A percentile compares a stretch with the other conserved stretches of the same genome.
Evolutionary conservation across 1,140 invertebrate species (phyloP).

Genomic region (Polypedilum pembai): DNA sequence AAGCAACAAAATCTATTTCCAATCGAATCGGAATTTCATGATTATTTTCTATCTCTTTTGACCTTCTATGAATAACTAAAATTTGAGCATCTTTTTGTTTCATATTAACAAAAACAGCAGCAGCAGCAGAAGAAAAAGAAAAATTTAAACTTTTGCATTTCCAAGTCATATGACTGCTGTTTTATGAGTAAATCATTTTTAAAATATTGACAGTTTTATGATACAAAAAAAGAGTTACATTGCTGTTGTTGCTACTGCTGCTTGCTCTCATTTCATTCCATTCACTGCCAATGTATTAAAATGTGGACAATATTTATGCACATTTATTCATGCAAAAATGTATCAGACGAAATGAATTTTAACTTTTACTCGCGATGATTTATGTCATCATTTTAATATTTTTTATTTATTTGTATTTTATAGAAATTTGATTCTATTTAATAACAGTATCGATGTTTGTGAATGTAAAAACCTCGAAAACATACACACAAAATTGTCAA

Average conservation of each 20-base stretch:
- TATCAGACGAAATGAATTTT: no score
- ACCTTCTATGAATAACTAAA: constrained; percentile 6
- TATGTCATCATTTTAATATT: constrained; percentile 8
- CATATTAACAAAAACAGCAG: not conserved
- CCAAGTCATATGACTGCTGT: not conserved
- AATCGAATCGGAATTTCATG: constrained; percentile 8
- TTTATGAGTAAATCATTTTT: constrained; percentile 15
- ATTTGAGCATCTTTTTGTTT: not conserved
- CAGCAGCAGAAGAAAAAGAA: no score
- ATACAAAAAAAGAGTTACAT: constrained; percentile 7
- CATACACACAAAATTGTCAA: no score
- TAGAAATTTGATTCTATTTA: not conserved
- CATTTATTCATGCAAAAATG: no score
- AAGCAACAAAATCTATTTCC: not conserved
- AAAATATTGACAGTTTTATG: constrained; percentile 26
- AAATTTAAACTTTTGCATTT: no score
- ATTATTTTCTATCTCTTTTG: constrained; percentile 8
- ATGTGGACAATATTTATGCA: not conserved
- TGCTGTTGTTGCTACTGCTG: not conserved
- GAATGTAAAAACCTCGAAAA: no score
- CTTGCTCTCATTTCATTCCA: constrained; percentile 16
- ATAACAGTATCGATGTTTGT: no score
- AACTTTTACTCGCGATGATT: not conserved
- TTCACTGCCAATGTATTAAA: not conserved
- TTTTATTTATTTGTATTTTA: constrained; percentile 14